phyloP scores from a whole-genome alignment of 2,888 invertebrate species.

The Spodoptera exigua region DNA sequence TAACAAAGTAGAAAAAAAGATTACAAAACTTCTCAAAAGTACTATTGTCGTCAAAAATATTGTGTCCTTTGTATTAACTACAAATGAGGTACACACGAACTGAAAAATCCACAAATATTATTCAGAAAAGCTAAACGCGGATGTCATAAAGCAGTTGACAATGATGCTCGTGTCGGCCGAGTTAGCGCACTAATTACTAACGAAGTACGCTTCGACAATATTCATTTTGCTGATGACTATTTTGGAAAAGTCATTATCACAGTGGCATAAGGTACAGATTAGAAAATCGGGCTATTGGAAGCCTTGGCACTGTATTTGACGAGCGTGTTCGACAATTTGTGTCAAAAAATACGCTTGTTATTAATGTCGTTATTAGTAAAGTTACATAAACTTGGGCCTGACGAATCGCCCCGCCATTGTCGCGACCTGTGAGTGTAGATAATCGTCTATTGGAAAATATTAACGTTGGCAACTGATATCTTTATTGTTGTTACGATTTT shows the following conservation, averaged over 20 bases:
- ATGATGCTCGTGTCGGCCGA: constrained; percentile 71
- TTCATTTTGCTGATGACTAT: constrained; percentile 48
- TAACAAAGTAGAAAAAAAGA: constrained; percentile 49
- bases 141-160: constrained; percentile 70
- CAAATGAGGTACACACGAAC: constrained; percentile 71
- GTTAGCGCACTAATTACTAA: constrained; percentile 77
- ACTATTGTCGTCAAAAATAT: constrained; percentile 63
- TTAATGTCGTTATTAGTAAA: constrained; percentile 68
- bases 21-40: constrained; percentile 61
- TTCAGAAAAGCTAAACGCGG: constrained; percentile 66
- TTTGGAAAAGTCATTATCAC: constrained; percentile 44
- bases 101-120: constrained; percentile 73
- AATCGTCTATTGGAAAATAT: constrained; percentile 69
- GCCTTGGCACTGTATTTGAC: constrained; percentile 53
- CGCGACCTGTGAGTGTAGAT: constrained; percentile 59
- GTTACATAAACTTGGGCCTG: constrained; percentile 68
- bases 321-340: constrained; percentile 65
- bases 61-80: constrained; percentile 64
- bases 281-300: constrained; percentile 7
- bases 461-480: constrained; percentile 63
- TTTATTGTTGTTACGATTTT: constrained; percentile 58
- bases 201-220: constrained; percentile 64
- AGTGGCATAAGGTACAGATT: constrained; percentile 57
- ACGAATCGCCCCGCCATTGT: constrained; percentile 58
- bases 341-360: constrained; percentile 65